Percentiles rank a stretch among this genome's conserved stretches.
phyloP scores from a whole-genome alignment of 2,113 vertebrate genomes.

The Cyanoliseus patagonus region DNA sequence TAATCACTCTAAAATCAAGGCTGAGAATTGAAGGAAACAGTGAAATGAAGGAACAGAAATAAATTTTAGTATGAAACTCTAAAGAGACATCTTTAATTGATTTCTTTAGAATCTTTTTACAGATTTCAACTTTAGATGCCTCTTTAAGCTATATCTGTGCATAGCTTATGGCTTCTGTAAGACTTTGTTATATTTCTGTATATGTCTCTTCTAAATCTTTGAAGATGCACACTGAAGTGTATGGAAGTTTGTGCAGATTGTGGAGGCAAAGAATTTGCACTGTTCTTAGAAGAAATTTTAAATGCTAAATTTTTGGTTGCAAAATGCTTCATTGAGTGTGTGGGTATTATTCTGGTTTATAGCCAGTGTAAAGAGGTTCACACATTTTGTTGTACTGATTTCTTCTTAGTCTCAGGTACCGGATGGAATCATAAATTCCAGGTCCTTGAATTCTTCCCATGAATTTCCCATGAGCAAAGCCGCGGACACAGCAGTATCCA shows the following conservation, averaged over 20 bases:
- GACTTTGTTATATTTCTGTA: background rate
- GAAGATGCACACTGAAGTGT: background rate
- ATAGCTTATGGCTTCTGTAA: background rate
- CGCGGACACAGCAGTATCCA: background rate
- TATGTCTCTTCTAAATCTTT: background rate
- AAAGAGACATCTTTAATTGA: background rate
- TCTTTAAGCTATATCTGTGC: no score
- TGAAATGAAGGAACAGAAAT: background rate
- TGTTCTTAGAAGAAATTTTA: background rate
- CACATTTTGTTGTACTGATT: background rate
- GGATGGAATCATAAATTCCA: background rate
- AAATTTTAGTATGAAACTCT: background rate
- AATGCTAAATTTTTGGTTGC: background rate
- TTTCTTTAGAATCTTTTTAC: no score
- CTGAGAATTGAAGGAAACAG: background rate
- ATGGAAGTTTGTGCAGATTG: background rate
- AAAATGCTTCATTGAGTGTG: background rate
- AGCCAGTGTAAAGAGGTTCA: background rate
- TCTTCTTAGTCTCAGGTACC: background rate
- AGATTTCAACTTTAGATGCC: no score
- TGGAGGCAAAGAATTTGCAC: background rate
- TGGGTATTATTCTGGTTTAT: background rate
- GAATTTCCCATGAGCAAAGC: background rate
- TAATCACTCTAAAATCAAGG: background rate
- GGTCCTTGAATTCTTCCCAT: background rate